phyloP scores from a whole-genome alignment of 2,113 vertebrate species.

The Pelodiscus sinensis region DNA sequence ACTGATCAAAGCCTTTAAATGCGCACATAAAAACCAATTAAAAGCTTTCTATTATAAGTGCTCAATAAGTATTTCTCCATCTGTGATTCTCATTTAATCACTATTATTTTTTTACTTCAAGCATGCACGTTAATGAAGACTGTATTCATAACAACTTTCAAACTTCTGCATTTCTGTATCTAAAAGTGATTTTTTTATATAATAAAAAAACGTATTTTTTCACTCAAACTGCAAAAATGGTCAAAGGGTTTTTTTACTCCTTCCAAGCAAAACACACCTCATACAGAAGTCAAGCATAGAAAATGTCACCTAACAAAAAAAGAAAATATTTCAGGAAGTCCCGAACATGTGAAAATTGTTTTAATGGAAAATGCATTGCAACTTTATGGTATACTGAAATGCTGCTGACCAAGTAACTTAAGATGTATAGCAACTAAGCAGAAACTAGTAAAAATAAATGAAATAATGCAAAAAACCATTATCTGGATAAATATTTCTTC shows the following conservation, averaged over 20 bases:
- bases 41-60: not conserved
- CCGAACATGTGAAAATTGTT: not conserved
- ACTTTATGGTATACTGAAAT: not conserved
- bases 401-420: not conserved
- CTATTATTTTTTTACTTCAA: not conserved
- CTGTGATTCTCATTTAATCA: not conserved
- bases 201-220: not conserved
- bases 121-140: accelerated
- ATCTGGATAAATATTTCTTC: not conserved
- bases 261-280: not conserved
- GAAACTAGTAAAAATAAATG: not conserved
- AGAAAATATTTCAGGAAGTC: not conserved
- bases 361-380: not conserved
- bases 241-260: not conserved
- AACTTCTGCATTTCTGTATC: not conserved
- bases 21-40: not conserved
- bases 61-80: not conserved
- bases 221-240: not conserved
- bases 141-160: not conserved
- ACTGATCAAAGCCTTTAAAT: not conserved
- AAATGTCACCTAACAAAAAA: not conserved
- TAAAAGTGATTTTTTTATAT: not conserved
- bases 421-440: not conserved
- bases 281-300: not conserved
- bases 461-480: not conserved